phyloP scores from a whole-genome alignment of 2,888 invertebrate genomes.

The Tuta absoluta region DNA sequence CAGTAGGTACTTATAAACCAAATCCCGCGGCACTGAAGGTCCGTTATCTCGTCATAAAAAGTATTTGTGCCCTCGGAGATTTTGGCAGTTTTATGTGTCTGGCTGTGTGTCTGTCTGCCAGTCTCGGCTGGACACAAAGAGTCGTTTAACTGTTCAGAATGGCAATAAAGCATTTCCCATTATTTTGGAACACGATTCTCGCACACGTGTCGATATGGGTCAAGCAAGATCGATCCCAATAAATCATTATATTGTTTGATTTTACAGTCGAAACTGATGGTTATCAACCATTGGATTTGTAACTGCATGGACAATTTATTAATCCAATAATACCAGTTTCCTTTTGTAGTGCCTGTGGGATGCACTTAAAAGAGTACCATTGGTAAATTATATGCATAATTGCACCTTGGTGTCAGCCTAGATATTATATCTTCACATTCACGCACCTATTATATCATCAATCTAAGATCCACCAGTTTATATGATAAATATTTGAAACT shows the following conservation, averaged over 20 bases:
- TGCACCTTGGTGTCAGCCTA: too few relatives aligned
- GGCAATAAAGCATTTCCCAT: constrained; percentile 64
- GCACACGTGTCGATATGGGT: constrained; percentile 65
- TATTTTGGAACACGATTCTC: constrained; percentile 48
- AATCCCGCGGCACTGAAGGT: constrained; percentile 44
- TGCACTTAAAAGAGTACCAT: neutral
- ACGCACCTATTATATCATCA: too few relatives aligned
- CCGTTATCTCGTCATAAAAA: constrained; percentile 61
- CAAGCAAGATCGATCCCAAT: constrained; percentile 37
- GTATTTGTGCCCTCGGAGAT: constrained; percentile 47
- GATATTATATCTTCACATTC: too few relatives aligned
- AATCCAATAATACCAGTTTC: neutral
- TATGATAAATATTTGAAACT: too few relatives aligned
- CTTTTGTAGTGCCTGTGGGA: neutral
- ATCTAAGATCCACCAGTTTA: too few relatives aligned
- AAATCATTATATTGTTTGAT: constrained; percentile 13
- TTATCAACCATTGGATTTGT: neutral
- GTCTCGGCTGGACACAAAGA: constrained; percentile 56
- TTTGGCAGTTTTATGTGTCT: constrained; percentile 69
- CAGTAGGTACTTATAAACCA: constrained; percentile 11
- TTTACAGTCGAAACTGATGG: constrained; percentile 4
- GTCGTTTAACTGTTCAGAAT: constrained; percentile 60
- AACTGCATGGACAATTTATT: neutral
- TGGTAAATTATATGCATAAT: too few relatives aligned
- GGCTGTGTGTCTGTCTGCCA: constrained; percentile 38